These are phyloP conservation scores for Timema podura DNA, from an alignment of 2,888 invertebrate genomes.

Conservation along the genomic window DNA sequence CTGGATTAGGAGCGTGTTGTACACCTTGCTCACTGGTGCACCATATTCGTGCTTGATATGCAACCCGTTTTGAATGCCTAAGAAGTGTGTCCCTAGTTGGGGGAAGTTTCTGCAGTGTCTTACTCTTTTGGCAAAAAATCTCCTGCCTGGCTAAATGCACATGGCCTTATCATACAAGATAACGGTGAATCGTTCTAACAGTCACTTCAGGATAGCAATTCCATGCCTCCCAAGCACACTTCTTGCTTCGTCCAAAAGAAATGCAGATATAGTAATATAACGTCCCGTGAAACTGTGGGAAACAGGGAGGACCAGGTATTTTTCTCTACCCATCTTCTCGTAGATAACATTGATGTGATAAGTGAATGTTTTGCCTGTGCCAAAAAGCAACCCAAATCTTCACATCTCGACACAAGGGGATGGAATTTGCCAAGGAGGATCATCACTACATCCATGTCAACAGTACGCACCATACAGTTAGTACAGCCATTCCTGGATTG, in stretches of 20 bases:
- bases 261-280: background rate
- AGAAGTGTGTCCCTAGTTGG: too few species aligned
- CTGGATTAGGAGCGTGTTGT: too few species aligned
- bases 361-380: slow-evolving; percentile 5
- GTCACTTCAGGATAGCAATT: background rate
- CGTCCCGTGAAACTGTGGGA: background rate
- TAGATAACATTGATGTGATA: background rate
- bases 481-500: too few species aligned
- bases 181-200: too few species aligned
- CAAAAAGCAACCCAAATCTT: background rate
- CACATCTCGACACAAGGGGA: background rate
- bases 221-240: background rate
- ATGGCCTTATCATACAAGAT: too few species aligned
- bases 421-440: background rate
- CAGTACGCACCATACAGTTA: slow-evolving; percentile 9
- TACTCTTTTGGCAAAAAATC: too few species aligned
- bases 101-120: too few species aligned
- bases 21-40: background rate
- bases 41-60: too few species aligned
- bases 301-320: background rate
- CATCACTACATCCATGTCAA: background rate
- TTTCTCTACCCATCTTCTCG: background rate
- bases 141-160: too few species aligned
- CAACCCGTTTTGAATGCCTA: too few species aligned
- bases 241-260: background rate